These are phyloP conservation scores for Takifugu rubripes DNA, from an alignment of 2,797 vertebrate genomes.

Conservation along the genomic window DNA sequence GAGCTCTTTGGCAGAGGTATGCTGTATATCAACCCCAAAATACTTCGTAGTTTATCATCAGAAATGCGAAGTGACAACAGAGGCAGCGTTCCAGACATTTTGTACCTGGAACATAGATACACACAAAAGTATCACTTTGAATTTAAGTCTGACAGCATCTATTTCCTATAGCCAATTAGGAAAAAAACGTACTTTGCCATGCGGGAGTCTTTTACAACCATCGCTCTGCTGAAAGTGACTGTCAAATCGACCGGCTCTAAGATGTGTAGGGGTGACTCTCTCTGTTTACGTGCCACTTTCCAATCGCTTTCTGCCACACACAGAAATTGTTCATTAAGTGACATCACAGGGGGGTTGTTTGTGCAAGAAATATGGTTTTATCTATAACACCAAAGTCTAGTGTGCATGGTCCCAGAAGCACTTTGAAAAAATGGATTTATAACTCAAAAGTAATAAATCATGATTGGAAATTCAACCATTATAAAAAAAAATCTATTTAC, in stretches of 20 bases:
- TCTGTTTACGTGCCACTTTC: conserved; percentile 87
- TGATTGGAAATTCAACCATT: not conserved
- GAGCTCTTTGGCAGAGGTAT: conserved; percentile 84
- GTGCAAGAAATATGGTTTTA: too few relatives aligned
- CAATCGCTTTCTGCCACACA: conserved; percentile 84
- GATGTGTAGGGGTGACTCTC: conserved; percentile 85
- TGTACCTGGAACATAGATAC: conserved; percentile 78
- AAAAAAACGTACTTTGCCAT: conserved; percentile 87
- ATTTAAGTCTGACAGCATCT: not conserved
- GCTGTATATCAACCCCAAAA: conserved; percentile 88
- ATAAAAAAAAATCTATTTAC: not conserved
- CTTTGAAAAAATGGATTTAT: too few relatives aligned
- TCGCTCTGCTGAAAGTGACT: conserved; percentile 88
- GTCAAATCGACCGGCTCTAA: conserved; percentile 91
- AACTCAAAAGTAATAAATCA: too few relatives aligned
- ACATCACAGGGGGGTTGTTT: not conserved
- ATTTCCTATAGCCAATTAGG: not conserved
- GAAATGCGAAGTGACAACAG: conserved; percentile 90
- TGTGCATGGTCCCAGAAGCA: too few relatives aligned
- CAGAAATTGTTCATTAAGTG: conserved; percentile 4
- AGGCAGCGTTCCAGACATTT: conserved; percentile 88
- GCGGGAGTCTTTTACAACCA: conserved; percentile 91
- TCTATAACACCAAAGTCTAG: too few relatives aligned
- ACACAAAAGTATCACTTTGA: not conserved
- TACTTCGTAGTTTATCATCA: conserved; percentile 86